Evolutionary conservation across 2,113 vertebrate genomes (phyloP), one percentile per base, ranked within the genome.

Genomic region (Mirza zaza): DNA sequence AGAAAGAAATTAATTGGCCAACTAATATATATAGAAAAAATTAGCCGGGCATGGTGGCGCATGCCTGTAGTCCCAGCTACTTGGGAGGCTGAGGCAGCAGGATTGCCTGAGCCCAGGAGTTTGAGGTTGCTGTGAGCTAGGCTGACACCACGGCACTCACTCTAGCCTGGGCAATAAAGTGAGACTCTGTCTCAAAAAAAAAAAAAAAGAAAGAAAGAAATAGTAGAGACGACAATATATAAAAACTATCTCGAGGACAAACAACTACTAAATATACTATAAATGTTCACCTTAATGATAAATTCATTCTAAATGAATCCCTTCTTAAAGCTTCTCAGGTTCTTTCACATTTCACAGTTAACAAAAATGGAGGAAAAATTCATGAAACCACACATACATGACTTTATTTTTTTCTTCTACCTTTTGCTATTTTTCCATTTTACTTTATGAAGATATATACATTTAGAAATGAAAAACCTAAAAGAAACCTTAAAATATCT

Each of bases 131-230:
- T 45, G 45, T 45, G 45, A 45, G 45, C 45, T 45, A 45, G 7
- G 45, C 45, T 45, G 45, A 45, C 8, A 8, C 45, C 45, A 45
- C 8, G 45, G 45, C 45, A 45, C 45, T 45, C 45, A 45, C 45
- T 45, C 45, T 45, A 45, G 45, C 45, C 45, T 45, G 45, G 45
- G 45, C 45, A 45, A 45, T 8, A 45, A 45, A 45, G 45, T 8
- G 45, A 45, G 45, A 45, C 45, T 45, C 45, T 45, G 45, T 45
- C 45, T 45, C 45, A 45, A 45, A 45, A 45, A 45, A 45, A 45
- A 42, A 45, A 45, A 45, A 91, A 94, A 97, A 85, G 75, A 48
- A 73, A 77, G 39, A 77, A 76, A 75, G 27, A 83, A 67, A 76
- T 12, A 87, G 34, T 80, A 81, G 34, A 94, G 48, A 73, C 1